These are phyloP conservation scores for Mus caroli DNA, from an alignment of 2,797 vertebrate genomes.

Conservation along the genomic window DNA sequence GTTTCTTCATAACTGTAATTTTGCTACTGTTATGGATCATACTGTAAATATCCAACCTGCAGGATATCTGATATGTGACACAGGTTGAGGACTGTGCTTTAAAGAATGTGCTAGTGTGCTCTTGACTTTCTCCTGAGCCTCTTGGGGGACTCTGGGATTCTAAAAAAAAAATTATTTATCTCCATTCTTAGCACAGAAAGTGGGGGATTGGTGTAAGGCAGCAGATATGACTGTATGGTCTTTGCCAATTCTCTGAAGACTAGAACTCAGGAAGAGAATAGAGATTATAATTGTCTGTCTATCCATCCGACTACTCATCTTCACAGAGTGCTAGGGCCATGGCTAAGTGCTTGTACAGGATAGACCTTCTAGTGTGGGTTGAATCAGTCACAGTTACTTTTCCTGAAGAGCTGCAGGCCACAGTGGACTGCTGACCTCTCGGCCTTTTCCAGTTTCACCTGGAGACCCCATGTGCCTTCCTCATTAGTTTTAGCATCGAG, in stretches of 20 bases:
- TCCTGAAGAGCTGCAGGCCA: no score
- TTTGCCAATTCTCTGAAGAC: constrained; percentile 5
- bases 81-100: neutral
- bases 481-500: neutral
- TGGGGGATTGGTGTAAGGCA: neutral
- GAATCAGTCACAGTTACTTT: neutral
- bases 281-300: neutral
- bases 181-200: neutral
- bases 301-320: neutral
- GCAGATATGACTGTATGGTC: neutral
- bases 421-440: neutral
- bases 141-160: neutral
- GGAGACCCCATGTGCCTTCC: neutral
- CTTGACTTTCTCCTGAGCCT: neutral
- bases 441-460: neutral
- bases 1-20: neutral
- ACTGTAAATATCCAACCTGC: neutral
- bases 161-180: neutral
- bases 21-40: neutral
- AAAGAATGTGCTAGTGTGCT: neutral
- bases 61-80: neutral
- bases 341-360: neutral
- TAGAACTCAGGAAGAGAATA: neutral
- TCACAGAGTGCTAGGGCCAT: neutral
- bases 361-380: no score